Evolutionary conservation across 2,113 vertebrate species (phyloP), one percentile per base, ranked within the genome.

Genomic region (Uria aalge): DNA sequence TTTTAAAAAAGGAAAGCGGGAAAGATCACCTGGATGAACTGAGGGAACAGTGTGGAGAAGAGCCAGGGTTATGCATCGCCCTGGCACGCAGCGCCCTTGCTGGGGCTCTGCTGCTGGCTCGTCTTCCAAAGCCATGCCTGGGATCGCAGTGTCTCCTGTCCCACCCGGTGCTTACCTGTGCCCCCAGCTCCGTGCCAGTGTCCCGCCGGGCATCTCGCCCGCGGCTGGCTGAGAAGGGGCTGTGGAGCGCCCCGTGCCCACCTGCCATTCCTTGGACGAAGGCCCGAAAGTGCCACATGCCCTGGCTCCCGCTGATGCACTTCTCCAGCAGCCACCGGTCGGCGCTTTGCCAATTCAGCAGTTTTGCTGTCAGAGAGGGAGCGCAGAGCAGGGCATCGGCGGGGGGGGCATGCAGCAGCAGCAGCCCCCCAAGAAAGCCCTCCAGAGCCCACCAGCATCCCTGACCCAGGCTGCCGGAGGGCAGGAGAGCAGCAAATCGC

Each of bases 301-400:
- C 98, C 16, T 96, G 91, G 94, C 94, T 98, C 12, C 98, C 96
- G 0, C 97, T 95, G 85, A 98, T 80, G 90, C 97, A 98, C 72
- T 96, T 97, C 86, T 97, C 94, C 40, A 98, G 96, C 43, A 98
- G 97, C 98, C 98, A 98, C 77, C 17, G 94, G 67, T 98, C 98
- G n/a, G 97, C 97, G 0, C 69, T 87, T 59, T 50, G 85, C 98
- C 97, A 98, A 90, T 97, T 97, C 94, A 98, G 96, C 92, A 98
- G 96, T 23, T 96, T 95, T 56, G 96, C 98, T 98, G 96, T 67
- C 55, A 75, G 90, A 53, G 69, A 77, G 72, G 57, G 57, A 80
- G 48, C 1, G 47, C 52, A 74, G 48, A 72, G 38, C 29, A 9
- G 0, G 6, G 50, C 24, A 30, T 34, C 11, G 45, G 45, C 15